Conservation (phyloP, 2,888 invertebrate genomes). For the Piscicola geometra region DNA sequence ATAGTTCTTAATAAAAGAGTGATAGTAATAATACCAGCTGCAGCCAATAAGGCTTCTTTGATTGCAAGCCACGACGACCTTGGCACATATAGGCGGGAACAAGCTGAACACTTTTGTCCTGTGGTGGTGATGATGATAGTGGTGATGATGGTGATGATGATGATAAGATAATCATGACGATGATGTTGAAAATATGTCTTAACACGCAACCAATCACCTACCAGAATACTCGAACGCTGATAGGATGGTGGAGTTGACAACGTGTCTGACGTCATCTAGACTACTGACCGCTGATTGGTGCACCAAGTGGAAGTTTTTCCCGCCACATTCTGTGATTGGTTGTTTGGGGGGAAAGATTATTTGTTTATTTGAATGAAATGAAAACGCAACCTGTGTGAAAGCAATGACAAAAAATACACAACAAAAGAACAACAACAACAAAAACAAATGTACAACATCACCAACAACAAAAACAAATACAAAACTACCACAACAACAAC, state of each 20-base stretch:
- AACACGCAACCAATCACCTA: too few relatives aligned
- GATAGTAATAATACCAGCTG: too few relatives aligned
- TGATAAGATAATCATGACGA: too few relatives aligned
- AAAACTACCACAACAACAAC: background rate
- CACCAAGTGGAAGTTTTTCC: constrained; percentile 96
- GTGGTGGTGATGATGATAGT: constrained; percentile 35
- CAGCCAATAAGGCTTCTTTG: constrained; percentile 51
- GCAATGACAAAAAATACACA: too few relatives aligned
- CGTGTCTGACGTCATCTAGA: constrained; percentile 64
- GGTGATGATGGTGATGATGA: too few relatives aligned
- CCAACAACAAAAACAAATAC: background rate
- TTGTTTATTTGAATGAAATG: too few relatives aligned
- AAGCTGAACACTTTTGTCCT: constrained; percentile 95
- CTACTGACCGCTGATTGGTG: constrained; percentile 74
- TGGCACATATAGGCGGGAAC: constrained; percentile 92
- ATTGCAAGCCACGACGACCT: constrained; percentile 75
- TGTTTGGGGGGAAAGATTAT: background rate
- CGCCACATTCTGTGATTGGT: constrained; percentile 78
- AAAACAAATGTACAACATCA: background rate
- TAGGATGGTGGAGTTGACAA: constrained; percentile 73
- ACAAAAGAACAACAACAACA: too few relatives aligned
- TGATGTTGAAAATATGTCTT: too few relatives aligned
- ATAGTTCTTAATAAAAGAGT: too few relatives aligned
- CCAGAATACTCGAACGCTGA: constrained; percentile 90
- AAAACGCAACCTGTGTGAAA: too few relatives aligned